These are phyloP conservation scores for Struthio camelus DNA, from an alignment of 2,113 vertebrate species.

Conservation along the genomic window DNA sequence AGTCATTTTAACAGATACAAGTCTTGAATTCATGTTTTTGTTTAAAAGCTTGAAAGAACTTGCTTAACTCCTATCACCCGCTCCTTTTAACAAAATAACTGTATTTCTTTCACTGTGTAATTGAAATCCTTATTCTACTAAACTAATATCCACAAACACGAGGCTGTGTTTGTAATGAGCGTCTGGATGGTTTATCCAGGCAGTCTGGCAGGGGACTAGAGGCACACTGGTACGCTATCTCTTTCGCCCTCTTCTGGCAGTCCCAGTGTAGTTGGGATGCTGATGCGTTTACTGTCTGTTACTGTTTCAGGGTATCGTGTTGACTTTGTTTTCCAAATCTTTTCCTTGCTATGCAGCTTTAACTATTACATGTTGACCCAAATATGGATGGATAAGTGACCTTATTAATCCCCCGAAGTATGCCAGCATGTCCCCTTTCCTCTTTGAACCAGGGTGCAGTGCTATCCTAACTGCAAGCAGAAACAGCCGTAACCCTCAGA, in stretches of 20 bases:
- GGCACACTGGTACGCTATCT: not conserved
- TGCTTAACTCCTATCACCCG: not conserved
- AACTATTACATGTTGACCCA: not conserved
- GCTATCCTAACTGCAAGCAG: not conserved
- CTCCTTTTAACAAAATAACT: not conserved
- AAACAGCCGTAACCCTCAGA: not conserved
- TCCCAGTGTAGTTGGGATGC: fast-evolving
- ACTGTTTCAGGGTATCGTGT: not conserved
- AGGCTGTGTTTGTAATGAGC: not conserved
- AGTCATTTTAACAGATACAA: not conserved
- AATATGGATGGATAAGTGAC: not conserved
- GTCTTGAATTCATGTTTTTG: not conserved
- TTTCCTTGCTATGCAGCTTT: not conserved
- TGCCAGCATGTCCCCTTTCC: not conserved
- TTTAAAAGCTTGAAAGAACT: not conserved
- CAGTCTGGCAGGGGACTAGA: not conserved
- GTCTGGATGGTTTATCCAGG: not conserved
- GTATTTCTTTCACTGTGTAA: not conserved
- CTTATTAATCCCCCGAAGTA: not conserved
- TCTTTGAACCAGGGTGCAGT: not conserved
- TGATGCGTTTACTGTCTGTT: not conserved
- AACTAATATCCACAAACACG: no score
- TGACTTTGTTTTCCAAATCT: not conserved
- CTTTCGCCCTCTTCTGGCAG: conserved; percentile 35
- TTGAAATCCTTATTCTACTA: not conserved